These are phyloP conservation scores for Archaeoteleia sp. DNA, from an alignment of 2,888 invertebrate species.

Conservation along the genomic window DNA sequence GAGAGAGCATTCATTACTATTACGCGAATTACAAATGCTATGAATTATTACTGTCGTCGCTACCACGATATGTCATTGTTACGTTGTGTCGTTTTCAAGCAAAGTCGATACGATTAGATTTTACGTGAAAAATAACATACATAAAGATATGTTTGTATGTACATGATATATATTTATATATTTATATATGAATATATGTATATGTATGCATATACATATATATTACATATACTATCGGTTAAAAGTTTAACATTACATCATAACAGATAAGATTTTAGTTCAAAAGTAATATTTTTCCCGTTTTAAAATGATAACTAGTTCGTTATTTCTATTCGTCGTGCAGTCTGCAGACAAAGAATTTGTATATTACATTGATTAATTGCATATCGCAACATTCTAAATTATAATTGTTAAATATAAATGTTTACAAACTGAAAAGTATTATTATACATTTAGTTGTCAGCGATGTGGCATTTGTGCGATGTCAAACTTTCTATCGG, in stretches of 20 bases:
- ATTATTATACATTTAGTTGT: too few relatives aligned
- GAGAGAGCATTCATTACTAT: slow-evolving; percentile 12
- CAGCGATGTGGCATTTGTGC: too few relatives aligned
- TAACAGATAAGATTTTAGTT: too few relatives aligned
- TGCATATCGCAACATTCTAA: too few relatives aligned
- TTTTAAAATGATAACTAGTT: too few relatives aligned
- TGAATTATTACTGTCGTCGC: slow-evolving; percentile 38
- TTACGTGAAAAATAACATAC: slow-evolving; percentile 32
- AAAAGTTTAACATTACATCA: slow-evolving; percentile 22
- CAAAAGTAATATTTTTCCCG: too few relatives aligned
- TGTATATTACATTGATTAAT: too few relatives aligned
- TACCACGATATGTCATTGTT: slow-evolving; percentile 46
- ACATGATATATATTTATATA: slow-evolving; percentile 31
- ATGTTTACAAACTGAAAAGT: too few relatives aligned
- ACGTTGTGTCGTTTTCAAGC: slow-evolving; percentile 35
- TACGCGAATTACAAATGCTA: slow-evolving; percentile 28
- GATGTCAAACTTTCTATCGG: slow-evolving; percentile 40
- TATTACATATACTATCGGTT: slow-evolving; percentile 25
- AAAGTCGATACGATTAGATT: slow-evolving; percentile 38
- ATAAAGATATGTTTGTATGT: slow-evolving; percentile 29
- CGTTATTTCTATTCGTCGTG: too few relatives aligned
- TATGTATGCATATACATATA: slow-evolving; percentile 30
- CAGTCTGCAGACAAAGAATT: too few relatives aligned
- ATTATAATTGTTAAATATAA: too few relatives aligned
- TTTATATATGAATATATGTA: slow-evolving; percentile 31